Percentiles rank a stretch among this genome's conserved stretches.
Evolutionary conservation across 1,140 invertebrate species (phyloP).

Genomic region (Calliopsis andreniformis): DNA sequence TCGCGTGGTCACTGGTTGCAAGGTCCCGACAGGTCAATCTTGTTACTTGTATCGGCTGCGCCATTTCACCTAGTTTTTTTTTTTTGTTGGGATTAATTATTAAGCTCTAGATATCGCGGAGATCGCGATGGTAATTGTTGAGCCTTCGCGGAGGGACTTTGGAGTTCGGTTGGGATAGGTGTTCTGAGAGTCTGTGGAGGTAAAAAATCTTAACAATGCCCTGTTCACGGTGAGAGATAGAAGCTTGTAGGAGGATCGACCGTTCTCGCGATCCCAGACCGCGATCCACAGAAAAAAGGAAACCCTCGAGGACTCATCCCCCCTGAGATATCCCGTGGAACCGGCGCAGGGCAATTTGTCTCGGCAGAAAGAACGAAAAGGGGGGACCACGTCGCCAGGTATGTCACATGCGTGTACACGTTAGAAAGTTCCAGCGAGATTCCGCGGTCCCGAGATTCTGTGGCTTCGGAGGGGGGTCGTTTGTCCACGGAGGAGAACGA

Average conservation of each 20-base stretch:
- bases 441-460: conserved; percentile 25
- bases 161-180: too few relatives aligned
- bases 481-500: neutral
- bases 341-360: conserved; percentile 59
- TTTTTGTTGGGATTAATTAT: too few relatives aligned
- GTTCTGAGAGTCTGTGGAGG: too few relatives aligned
- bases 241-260: neutral
- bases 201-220: too few relatives aligned
- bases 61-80: conserved; percentile 10
- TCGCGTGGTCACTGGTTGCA: neutral
- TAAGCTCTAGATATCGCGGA: too few relatives aligned
- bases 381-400: conserved; percentile 21
- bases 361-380: conserved; percentile 41
- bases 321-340: neutral
- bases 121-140: neutral
- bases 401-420: conserved; percentile 47
- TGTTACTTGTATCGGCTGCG: too few relatives aligned
- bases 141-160: too few relatives aligned
- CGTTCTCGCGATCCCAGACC: neutral
- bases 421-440: conserved; percentile 45
- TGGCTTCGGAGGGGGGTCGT: neutral
- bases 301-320: neutral
- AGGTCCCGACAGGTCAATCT: neutral
- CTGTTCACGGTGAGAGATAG: neutral
- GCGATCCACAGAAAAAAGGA: neutral